A percentile compares a stretch with the other conserved stretches of the same genome.
Conservation (phyloP, 2,113 vertebrate species). For the Daphoenositta chrysoptera region DNA sequence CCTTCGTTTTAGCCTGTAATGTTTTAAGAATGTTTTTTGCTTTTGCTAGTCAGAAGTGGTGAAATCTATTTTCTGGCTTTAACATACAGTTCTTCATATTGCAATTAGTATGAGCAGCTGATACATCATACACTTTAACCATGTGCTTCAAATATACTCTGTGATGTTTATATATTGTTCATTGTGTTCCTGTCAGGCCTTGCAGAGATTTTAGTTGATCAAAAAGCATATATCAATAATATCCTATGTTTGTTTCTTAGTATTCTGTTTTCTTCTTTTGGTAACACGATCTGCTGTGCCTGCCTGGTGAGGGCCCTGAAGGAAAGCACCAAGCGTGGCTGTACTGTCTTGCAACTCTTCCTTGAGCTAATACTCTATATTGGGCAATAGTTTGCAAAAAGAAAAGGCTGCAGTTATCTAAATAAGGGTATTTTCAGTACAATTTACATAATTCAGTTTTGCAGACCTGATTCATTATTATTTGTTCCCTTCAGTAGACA, state of each 20-base stretch:
- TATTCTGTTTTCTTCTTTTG: neutral
- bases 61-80: neutral
- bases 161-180: neutral
- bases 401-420: neutral
- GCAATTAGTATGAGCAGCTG: neutral
- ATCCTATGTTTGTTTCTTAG: neutral
- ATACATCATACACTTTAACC: neutral
- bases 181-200: neutral
- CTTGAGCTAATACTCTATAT: neutral
- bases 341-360: neutral
- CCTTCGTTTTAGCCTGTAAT: neutral
- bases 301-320: neutral
- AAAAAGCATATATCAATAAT: neutral
- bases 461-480: neutral
- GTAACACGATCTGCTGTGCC: neutral
- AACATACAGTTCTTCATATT: neutral
- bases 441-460: neutral
- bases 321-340: neutral
- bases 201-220: neutral
- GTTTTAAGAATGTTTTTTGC: neutral
- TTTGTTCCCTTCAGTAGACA: neutral
- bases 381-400: neutral
- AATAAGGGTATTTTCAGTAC: neutral
- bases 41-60: neutral
- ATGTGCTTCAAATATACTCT: neutral